Evolutionary conservation across 1,140 invertebrate genomes (phyloP), one percentile per base, ranked within the genome.

Genomic region (Campodea augens): DNA sequence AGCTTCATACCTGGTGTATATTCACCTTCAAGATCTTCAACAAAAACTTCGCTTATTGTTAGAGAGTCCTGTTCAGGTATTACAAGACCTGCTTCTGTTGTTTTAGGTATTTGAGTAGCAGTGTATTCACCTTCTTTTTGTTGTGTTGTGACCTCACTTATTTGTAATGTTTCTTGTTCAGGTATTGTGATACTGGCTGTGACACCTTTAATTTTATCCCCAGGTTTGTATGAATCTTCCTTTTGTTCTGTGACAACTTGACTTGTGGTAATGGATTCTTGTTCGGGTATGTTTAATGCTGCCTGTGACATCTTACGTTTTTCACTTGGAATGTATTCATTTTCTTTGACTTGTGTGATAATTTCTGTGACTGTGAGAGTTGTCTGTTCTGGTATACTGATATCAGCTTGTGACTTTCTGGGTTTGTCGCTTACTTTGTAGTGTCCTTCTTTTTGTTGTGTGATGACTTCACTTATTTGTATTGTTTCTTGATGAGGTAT

Each of bases 351-450:
- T 27, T 59, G 58, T 2, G 58, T 54, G 27, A 68, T 48, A 7
- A 68, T 49, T 60, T 75, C 72, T 5, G 63, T 66, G 3, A 72
- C 63, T 27, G 61, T 57, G 5, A 75, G 37, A 48, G 68, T 59
- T 57, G 74, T 67, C 41, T 66, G 59, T 47, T 67, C 61, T 41
- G 63, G 51, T 20, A 76, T 43, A 2, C 46, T 55, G 13, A 73
- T 38, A 36, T 64, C 56, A n/a, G 71, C 71, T 12, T 45, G 45
- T 54, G 54, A 66, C 68, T 7, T 49, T 15, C 24, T 64, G 58
- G 2, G 66, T 63, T 53, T 56, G 27, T 32, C 27, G 7, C 27
- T 15, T 10, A 15, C 7, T 15, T 32, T 32, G 27, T 32, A 32
- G 27, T 32, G 7, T 7, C 15, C 27, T 15, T 10, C 27, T 15